Evolutionary conservation across 2,797 vertebrate genomes (phyloP), one percentile per base, ranked within the genome.

Genomic region (Siniperca scherzeri): DNA sequence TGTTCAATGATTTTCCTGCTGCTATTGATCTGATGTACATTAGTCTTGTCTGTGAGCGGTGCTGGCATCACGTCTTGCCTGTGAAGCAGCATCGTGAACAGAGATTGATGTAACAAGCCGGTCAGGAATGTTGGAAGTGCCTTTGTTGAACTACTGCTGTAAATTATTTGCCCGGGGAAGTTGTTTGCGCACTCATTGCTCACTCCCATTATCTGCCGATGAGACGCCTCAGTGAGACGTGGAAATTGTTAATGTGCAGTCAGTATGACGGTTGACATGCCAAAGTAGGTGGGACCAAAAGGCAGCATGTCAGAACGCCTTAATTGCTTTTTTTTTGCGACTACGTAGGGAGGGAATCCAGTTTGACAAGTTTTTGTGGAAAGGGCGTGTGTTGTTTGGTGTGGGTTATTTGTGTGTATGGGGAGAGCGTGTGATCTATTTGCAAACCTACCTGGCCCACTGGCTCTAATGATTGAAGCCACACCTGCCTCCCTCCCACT

Each of bases 401-500:
- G 53, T 79, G 85, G 78, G 79, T 87, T 90, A 78, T 90, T 83
- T 88, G 79, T 81, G 60, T 83, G 60, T 74, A 40, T 22, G 22
- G 44, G 44, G 55, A 61, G 83, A 64, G 80, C 70, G 27, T 82
- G 67, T 80, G 68, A 83, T 84, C 78, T 87, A 81, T 90, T 93
- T 95, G 96, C 95, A 95, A 89, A 92, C 94, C 91, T 95, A 96
- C 95, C 96, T 96, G 93, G 91, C 84, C 68, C 44, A 85, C 83
- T 79, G 88, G 90, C 84, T 85, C 90, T 25, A 53, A 83, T 90
- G 83, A 88, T 87, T 74, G 76, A 94, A 90, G 94, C 96, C 97
- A 96, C 97, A 94, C 97, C 98, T 95, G 91, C 86, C 92, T 88
- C 89, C 92, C 88, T 92, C 91, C 93, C 87, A 85, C 84, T 12